Percentiles rank a stretch among this genome's conserved stretches.
Evolutionary conservation across 2,888 invertebrate genomes (phyloP).

Genomic region (Pomacea canaliculata): DNA sequence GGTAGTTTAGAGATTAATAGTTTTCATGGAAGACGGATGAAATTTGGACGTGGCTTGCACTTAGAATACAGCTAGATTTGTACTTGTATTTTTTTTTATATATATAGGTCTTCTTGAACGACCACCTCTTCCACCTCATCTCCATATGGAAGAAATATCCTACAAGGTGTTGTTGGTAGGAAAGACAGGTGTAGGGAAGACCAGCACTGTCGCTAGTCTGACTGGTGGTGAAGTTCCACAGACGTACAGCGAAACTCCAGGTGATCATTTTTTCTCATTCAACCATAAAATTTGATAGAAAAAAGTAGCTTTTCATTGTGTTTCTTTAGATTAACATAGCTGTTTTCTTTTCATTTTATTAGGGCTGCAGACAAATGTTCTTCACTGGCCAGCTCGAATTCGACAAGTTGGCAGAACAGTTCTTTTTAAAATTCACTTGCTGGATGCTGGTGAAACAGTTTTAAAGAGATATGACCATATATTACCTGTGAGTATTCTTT

Average conservation of each 20-base stretch:
- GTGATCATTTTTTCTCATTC: slow-evolving; percentile 35
- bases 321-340: not conserved
- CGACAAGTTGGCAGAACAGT: slow-evolving; percentile 72
- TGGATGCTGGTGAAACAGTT: slow-evolving; percentile 75
- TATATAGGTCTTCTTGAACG: slow-evolving; percentile 72
- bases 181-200: slow-evolving; percentile 74
- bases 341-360: slow-evolving; percentile 15
- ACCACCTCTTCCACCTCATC: slow-evolving; percentile 71
- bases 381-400: slow-evolving; percentile 75
- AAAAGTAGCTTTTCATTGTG: no score
- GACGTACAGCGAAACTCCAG: slow-evolving; percentile 68
- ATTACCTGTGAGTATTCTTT: slow-evolving; percentile 70
- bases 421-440: slow-evolving; percentile 74
- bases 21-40: no score
- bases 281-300: no score
- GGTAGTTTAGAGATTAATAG: no score
- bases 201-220: slow-evolving; percentile 72
- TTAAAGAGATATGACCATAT: slow-evolving; percentile 75
- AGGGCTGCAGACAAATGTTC: slow-evolving; percentile 73
- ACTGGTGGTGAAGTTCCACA: slow-evolving; percentile 70
- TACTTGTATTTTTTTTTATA: no score
- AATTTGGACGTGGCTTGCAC: no score
- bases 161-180: slow-evolving; percentile 75
- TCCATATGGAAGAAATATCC: slow-evolving; percentile 72
- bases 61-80: no score